A percentile compares a stretch with the other conserved stretches of the same genome.
phyloP scores from a whole-genome alignment of 1,140 invertebrate species.

The Pogonus chalceus region DNA sequence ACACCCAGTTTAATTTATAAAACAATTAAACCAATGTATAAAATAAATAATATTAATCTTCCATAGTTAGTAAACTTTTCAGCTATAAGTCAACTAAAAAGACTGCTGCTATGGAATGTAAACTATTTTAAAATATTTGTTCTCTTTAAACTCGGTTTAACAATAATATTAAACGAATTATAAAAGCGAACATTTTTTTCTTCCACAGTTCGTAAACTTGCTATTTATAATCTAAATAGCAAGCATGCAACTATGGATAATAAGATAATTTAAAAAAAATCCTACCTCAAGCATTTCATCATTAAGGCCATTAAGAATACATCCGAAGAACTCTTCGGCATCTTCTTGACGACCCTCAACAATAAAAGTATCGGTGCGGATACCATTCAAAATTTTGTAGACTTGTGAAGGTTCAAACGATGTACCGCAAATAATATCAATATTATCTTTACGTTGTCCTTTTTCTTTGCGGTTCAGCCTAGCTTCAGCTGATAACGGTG shows the following conservation, averaged over 20 bases:
- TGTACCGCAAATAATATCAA: conserved; percentile 43
- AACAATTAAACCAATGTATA: background rate
- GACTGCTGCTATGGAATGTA: background rate
- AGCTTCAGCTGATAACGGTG: conserved; percentile 44
- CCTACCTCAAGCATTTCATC: conserved; percentile 88
- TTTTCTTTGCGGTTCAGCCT: conserved; percentile 36
- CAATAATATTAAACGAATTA: background rate
- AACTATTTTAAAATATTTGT: too few species aligned
- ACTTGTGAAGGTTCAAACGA: conserved; percentile 76
- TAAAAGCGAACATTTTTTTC: conserved; percentile 5
- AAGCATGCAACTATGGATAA: background rate
- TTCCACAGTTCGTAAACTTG: conserved; percentile 6
- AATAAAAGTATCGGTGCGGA: conserved; percentile 55
- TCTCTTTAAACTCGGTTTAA: too few species aligned
- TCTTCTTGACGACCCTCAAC: conserved; percentile 85
- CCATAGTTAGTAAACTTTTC: conserved; percentile 6
- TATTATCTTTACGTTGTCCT: conserved; percentile 38
- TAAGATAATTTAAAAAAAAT: too few species aligned
- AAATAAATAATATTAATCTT: conserved; percentile 8
- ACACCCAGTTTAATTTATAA: background rate
- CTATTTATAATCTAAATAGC: background rate
- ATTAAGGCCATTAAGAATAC: conserved; percentile 84
- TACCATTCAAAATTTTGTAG: conserved; percentile 70
- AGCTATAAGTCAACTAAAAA: background rate
- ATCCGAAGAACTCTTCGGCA: conserved; percentile 89